Evolutionary conservation across 1,140 invertebrate genomes (phyloP).

Genomic region (Agrypnia vestita): DNA sequence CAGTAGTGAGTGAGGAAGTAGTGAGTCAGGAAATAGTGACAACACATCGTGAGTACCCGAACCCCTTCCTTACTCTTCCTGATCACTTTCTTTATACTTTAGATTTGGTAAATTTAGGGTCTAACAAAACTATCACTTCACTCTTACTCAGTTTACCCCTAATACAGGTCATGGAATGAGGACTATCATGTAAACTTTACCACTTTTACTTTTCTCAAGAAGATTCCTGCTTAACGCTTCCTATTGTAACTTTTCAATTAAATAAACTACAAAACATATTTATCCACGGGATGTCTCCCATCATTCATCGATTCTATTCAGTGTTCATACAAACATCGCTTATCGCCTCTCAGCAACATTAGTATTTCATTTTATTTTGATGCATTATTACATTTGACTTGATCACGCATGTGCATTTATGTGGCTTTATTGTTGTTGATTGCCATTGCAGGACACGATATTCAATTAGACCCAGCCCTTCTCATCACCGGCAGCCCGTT

Average conservation of each 20-base stretch:
- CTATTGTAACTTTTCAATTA: slow-evolving; percentile 33
- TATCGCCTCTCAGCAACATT: slow-evolving; percentile 26
- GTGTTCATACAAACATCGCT: slow-evolving; percentile 35
- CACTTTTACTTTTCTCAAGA: slow-evolving; percentile 6
- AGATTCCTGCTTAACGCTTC: slow-evolving; percentile 23
- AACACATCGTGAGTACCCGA: slow-evolving; percentile 61
- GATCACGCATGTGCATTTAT: slow-evolving; percentile 59
- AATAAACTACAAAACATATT: not conserved
- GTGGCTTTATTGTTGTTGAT: slow-evolving; percentile 63
- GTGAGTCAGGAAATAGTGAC: slow-evolving; percentile 59
- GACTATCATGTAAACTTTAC: slow-evolving; percentile 30
- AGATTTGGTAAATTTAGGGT: slow-evolving; percentile 32
- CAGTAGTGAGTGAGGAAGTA: slow-evolving; percentile 50
- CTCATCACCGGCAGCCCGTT: slow-evolving; percentile 60
- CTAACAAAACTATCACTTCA: slow-evolving; percentile 36
- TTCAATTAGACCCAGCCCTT: slow-evolving; percentile 70
- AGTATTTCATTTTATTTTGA: slow-evolving; percentile 45
- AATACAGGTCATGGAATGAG: slow-evolving; percentile 32
- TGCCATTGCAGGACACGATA: slow-evolving; percentile 71
- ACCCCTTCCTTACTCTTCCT: slow-evolving; percentile 39
- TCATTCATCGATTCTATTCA: slow-evolving; percentile 30
- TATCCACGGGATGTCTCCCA: slow-evolving; percentile 9
- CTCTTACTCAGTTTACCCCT: slow-evolving; percentile 14
- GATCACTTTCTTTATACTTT: slow-evolving; percentile 26
- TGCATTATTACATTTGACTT: slow-evolving; percentile 46